Evolutionary conservation across 2,113 vertebrate genomes (phyloP).

Genomic region (Malurus cyaneus): DNA sequence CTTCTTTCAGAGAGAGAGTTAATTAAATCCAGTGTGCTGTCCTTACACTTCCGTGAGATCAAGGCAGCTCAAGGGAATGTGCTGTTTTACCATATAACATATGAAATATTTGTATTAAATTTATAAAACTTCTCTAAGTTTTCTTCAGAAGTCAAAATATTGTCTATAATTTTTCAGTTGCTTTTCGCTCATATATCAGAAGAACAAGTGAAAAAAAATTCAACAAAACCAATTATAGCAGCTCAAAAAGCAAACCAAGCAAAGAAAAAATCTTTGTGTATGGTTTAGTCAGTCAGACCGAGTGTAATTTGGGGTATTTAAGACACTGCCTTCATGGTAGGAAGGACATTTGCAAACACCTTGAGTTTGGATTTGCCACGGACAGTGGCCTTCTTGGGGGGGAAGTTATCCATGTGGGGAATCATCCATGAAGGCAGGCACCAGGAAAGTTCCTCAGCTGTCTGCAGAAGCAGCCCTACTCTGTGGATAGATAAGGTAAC

Average conservation of each 20-base stretch:
- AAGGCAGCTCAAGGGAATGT: not conserved
- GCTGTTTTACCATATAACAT: not conserved
- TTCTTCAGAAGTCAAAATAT: not conserved
- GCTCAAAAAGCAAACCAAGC: not conserved
- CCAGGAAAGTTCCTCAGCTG: not conserved
- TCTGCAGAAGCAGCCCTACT: not conserved
- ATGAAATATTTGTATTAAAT: not conserved
- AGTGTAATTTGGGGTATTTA: not conserved
- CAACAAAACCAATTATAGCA: not conserved
- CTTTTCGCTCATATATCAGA: not conserved
- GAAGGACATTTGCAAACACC: not conserved
- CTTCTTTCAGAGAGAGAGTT: not conserved
- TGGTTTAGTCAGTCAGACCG: not conserved
- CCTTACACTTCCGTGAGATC: not conserved
- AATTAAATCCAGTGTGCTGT: not conserved
- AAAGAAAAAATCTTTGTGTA: not conserved
- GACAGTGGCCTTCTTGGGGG: not conserved
- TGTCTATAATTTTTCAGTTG: not conserved
- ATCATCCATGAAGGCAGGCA: not conserved
- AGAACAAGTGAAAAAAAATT: not conserved
- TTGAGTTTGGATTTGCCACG: not conserved
- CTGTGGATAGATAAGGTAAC: not conserved
- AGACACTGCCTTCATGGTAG: not conserved
- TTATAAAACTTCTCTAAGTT: not conserved
- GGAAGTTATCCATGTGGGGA: not conserved